Percentiles rank a stretch among this genome's conserved stretches.
Evolutionary conservation across 2,113 vertebrate genomes (phyloP).

Genomic region (Rostratula benghalensis): DNA sequence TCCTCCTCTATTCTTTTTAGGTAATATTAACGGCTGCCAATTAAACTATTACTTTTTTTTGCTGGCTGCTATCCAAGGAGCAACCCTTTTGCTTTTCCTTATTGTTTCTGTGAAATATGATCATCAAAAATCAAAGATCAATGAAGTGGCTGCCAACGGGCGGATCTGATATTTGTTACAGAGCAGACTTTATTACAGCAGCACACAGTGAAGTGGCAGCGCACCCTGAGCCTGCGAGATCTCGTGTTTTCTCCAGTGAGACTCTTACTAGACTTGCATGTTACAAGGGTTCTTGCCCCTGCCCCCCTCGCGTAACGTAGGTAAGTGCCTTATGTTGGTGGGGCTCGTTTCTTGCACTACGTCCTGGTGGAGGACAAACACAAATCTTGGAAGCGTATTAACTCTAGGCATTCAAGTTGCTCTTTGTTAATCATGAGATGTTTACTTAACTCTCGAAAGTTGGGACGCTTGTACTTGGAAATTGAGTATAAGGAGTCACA

Average conservation of each 20-base stretch:
- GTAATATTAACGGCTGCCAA: slow-evolving; percentile 92
- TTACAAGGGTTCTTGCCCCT: neutral
- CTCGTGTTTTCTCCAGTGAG: neutral
- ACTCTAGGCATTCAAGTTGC: neutral
- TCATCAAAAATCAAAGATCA: slow-evolving; percentile 65
- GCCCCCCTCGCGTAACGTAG: neutral
- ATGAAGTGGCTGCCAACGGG: neutral
- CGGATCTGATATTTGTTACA: slow-evolving; percentile 49
- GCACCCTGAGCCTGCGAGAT: neutral
- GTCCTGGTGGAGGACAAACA: neutral
- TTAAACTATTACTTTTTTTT: slow-evolving; percentile 97
- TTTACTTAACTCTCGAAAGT: neutral
- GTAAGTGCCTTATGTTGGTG: slow-evolving; percentile 60
- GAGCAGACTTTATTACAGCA: neutral
- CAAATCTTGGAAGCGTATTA: neutral
- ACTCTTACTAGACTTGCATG: neutral
- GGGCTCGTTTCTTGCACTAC: neutral
- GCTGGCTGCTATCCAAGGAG: slow-evolving; percentile 91
- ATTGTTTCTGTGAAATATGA: slow-evolving; percentile 91
- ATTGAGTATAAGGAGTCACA: rapidly evolving
- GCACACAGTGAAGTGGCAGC: neutral
- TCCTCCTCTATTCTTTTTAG: slow-evolving; percentile 58
- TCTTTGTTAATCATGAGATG: neutral
- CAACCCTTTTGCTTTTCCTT: slow-evolving; percentile 91
- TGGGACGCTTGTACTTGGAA: neutral